Percentiles rank a stretch among this genome's conserved stretches.
These are phyloP conservation scores for Pilophorus perplexus DNA, from an alignment of 2,888 invertebrate genomes.

Conservation along the genomic window DNA sequence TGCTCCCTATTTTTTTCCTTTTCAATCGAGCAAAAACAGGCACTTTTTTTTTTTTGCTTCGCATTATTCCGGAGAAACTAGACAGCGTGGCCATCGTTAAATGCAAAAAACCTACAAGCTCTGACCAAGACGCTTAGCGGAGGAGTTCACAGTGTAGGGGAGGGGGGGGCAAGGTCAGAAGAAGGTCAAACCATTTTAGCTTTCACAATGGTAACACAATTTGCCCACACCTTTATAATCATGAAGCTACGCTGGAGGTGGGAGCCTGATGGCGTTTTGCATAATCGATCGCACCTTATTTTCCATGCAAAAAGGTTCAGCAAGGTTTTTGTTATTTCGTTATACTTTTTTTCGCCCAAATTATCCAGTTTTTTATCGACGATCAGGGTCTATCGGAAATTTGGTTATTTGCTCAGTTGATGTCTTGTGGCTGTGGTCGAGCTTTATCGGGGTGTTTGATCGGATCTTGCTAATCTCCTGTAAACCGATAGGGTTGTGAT, in stretches of 20 bases:
- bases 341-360: too few relatives aligned
- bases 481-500: too few relatives aligned
- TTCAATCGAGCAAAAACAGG: too few relatives aligned
- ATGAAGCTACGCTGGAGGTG: slow-evolving; percentile 10
- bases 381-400: too few relatives aligned
- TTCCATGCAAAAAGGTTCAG: background rate
- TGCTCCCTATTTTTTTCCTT: too few relatives aligned
- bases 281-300: slow-evolving; percentile 26
- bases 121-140: background rate
- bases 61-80: background rate
- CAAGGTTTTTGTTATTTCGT: too few relatives aligned
- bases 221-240: slow-evolving; percentile 41
- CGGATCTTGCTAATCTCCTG: too few relatives aligned
- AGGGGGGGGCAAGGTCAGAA: slow-evolving; percentile 1
- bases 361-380: too few relatives aligned
- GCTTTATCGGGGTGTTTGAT: too few relatives aligned
- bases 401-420: too few relatives aligned
- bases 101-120: background rate
- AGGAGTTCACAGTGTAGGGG: background rate
- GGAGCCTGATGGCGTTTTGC: slow-evolving; percentile 12
- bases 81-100: background rate
- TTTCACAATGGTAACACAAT: slow-evolving; percentile 40
- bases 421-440: too few relatives aligned
- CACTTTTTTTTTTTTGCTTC: too few relatives aligned
- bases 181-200: slow-evolving; percentile 40